Percentiles rank a stretch among this genome's conserved stretches.
Conservation (phyloP, 2,888 invertebrate species). For the Tanytarsus gracilentus region DNA sequence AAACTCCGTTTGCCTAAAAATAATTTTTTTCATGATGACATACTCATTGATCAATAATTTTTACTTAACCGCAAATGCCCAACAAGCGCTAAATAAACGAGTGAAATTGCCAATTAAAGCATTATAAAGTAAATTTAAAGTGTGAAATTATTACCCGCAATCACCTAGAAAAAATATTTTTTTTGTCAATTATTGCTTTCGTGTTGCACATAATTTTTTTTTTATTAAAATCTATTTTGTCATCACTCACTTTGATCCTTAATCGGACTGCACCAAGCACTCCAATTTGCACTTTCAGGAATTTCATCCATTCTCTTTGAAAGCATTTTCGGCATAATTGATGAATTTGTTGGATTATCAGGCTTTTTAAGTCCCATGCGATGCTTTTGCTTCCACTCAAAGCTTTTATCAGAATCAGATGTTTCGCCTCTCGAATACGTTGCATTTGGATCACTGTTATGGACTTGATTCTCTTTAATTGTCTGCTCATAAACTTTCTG, state of each 20-base stretch:
- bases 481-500: not conserved
- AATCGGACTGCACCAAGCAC: not conserved
- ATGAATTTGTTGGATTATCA: not conserved
- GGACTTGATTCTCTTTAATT: not conserved
- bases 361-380: not conserved
- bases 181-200: not conserved
- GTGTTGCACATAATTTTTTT: not conserved
- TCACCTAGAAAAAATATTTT: not conserved
- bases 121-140: not conserved
- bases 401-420: not conserved
- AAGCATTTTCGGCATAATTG: not conserved
- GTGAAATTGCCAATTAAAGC: not conserved
- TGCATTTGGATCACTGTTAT: not conserved
- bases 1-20: not conserved
- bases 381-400: not conserved
- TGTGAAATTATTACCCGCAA: not conserved
- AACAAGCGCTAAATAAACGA: not conserved
- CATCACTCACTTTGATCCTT: constrained; percentile 1
- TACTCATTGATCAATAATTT: not conserved
- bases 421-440: not conserved
- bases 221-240: not conserved
- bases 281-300: not conserved
- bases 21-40: too few species aligned
- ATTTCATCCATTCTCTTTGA: not conserved
- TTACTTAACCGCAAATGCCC: not conserved